Conservation (phyloP, 1,140 invertebrate species). For the Zaprionus ornatus region DNA sequence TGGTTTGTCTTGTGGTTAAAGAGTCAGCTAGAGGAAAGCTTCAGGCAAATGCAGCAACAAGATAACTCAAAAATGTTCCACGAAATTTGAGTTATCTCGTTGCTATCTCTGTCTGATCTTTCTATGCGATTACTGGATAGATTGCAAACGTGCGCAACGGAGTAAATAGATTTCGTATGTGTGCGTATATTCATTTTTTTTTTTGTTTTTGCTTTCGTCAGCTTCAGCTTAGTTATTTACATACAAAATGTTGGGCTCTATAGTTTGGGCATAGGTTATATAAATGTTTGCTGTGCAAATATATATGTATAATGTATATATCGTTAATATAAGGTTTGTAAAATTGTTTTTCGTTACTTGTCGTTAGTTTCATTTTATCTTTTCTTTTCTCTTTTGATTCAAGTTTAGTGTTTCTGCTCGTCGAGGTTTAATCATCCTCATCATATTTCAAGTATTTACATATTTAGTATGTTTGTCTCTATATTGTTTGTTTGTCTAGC, state of each 20-base stretch:
- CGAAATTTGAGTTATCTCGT: conserved; percentile 49
- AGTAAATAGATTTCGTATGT: conserved; percentile 74
- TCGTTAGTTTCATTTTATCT: conserved; percentile 62
- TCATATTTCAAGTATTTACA: conserved; percentile 48
- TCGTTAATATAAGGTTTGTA: conserved; percentile 67
- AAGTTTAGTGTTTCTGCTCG: conserved; percentile 57
- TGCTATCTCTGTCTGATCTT: background rate
- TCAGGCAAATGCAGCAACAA: conserved; percentile 8
- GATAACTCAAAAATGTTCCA: conserved; percentile 65
- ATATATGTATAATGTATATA: conserved; percentile 81
- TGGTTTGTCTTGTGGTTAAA: conserved; percentile 63
- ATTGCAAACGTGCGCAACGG: conserved; percentile 26
- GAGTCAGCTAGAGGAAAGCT: background rate
- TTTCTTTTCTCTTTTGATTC: conserved; percentile 24
- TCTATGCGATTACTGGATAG: background rate
- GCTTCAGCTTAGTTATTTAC: conserved; percentile 51
- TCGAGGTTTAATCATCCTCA: conserved; percentile 40
- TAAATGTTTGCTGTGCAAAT: conserved; percentile 80
- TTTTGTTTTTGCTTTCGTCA: conserved; percentile 58
- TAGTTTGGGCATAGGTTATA: conserved; percentile 63
- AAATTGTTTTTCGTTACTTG: conserved; percentile 73
- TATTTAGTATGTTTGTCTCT: conserved; percentile 34
- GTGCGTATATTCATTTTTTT: conserved; percentile 61
- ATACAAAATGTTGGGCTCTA: conserved; percentile 72
- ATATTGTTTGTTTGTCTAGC: conserved; percentile 41